Conservation (phyloP, 92 coral and sea anemone genomes). For the Phenganax subtilis region DNA sequence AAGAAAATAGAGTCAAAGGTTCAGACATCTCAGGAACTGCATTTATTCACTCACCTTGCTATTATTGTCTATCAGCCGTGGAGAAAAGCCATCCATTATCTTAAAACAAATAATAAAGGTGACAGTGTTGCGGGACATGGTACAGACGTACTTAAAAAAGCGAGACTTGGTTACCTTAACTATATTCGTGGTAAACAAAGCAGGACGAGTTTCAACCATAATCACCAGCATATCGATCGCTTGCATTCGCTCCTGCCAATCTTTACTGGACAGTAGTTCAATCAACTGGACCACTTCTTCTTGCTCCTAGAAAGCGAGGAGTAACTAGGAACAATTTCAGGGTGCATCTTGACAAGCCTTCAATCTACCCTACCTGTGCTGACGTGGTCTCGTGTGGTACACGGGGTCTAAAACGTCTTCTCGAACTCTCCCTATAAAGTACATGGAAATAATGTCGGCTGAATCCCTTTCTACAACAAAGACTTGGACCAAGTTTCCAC, state of each 20-base stretch:
- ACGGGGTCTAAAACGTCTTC: slow-evolving; percentile 23
- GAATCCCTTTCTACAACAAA: neutral
- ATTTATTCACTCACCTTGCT: slow-evolving; percentile 63
- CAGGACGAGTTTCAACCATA: slow-evolving; percentile 63
- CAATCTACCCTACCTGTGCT: slow-evolving; percentile 22
- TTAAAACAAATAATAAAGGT: slow-evolving; percentile 28
- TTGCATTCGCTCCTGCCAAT: slow-evolving; percentile 89
- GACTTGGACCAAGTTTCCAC: too few species aligned
- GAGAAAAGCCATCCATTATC: slow-evolving; percentile 81
- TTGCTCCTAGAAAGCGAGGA: slow-evolving; percentile 60
- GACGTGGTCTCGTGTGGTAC: slow-evolving; percentile 30
- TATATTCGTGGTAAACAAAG: slow-evolving; percentile 70
- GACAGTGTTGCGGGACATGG: neutral
- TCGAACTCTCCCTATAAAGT: slow-evolving; percentile 26
- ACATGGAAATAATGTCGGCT: neutral
- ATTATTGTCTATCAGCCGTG: slow-evolving; percentile 87
- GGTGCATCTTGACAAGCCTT: neutral
- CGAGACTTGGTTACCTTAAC: slow-evolving; percentile 63
- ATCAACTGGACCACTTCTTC: slow-evolving; percentile 64
- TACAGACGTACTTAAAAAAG: too few species aligned
- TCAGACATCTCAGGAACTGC: neutral
- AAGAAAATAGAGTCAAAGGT: neutral
- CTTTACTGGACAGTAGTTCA: slow-evolving; percentile 65
- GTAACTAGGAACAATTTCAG: neutral
- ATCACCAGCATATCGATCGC: slow-evolving; percentile 80